Base-by-base conservation (phyloP, 2,797 vertebrate species). In the Sparus aurata region DNA sequence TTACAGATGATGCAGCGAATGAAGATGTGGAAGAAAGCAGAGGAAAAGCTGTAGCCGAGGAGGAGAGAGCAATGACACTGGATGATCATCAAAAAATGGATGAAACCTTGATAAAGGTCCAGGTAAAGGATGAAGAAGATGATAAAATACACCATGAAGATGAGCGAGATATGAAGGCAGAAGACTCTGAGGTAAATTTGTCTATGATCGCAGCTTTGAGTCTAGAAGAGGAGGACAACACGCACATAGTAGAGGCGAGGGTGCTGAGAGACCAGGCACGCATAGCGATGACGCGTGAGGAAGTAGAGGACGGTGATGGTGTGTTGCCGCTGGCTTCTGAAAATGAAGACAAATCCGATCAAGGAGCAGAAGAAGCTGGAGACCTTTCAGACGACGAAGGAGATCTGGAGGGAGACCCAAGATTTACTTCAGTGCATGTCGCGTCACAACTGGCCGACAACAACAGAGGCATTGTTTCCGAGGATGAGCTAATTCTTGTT, bases 51-150 rank as follows among this genome's bases (percentile, higher is more conserved):
- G 45, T 15, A 4, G 45, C 11, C 13, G 45, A 46, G 45, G 45
- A 46, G 13, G 45, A 47, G 17, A 27, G 12, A 20, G 5, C n/a
- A 49, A 0, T 20, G 23, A 25, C 34, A n/a, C n/a, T 0, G 0
- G 7, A 45, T 16, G 59, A 80, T 60, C 30, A 12, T 27, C 53
- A 52, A 30, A 22, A 57, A 61, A 52, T 49, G 8, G 20, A 54
- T 20, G 59, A 88, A 71, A 74, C 27, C 1, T 0, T 5, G 4
- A 50, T 2, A 55, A 53, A 43, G n/a, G 34, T 66, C 12, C 55
- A 75, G 23, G 20, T 23, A 4, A 54, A 54, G 27, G 59, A 50
- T 16, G 70, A 80, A 50, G 73, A 83, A 46, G 45, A 66, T 0
- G 23, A 53, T 62, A 22, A 77, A 78, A 61, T 15, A 0, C 20